Evolutionary conservation across 2,888 invertebrate genomes (phyloP), one percentile per base, ranked within the genome.

Genomic region (Tiphia femorata): DNA sequence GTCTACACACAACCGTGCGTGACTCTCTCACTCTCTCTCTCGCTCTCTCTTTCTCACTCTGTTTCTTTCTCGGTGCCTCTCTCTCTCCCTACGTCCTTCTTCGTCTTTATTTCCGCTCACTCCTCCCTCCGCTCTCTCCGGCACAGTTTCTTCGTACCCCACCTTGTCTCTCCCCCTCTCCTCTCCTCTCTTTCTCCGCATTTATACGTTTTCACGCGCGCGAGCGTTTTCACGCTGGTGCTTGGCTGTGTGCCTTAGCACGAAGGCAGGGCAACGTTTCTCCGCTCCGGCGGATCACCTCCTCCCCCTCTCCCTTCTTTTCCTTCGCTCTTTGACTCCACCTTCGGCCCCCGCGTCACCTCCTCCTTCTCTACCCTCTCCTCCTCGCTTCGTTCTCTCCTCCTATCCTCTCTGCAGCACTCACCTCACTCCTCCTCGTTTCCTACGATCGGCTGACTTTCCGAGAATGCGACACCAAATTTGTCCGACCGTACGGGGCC

Each of bases 1-100:
- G 75, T 79, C 73, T 76, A 80, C 79, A 78, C 78, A 78, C 71
- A 72, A 67, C 69, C 71, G 52, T 44, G 62, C 65, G 73, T 63
- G 51, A 63, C 60, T 55, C 63, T 53, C 44, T 51, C 55, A 44
- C 35, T 49, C 47, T 42, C 40, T 29, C 37, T 46, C 19, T 38
- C 46, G 23, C 41, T 30, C 27, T 35, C 52, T 59, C 40, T 27
- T 30, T 48, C 54, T 33, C 49, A 21, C 51, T 52, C 46, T 54
- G 33, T 38, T 17, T 46, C 35, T 41, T 6, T 42, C n/a, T 21
- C 21, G 3, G 17, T 17, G 12, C 10, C 37, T 49, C 23, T 20
- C 20, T 20, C 25, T 20, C 16, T 17, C 10, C 14, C 27, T 14
- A 17, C 17, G 7, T 19, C 3, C 3, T 30, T 19, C 27, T 10